Evolutionary conservation across 2,888 invertebrate genomes (phyloP), one percentile per base, ranked within the genome.

Genomic region (Megamerina dolium): DNA sequence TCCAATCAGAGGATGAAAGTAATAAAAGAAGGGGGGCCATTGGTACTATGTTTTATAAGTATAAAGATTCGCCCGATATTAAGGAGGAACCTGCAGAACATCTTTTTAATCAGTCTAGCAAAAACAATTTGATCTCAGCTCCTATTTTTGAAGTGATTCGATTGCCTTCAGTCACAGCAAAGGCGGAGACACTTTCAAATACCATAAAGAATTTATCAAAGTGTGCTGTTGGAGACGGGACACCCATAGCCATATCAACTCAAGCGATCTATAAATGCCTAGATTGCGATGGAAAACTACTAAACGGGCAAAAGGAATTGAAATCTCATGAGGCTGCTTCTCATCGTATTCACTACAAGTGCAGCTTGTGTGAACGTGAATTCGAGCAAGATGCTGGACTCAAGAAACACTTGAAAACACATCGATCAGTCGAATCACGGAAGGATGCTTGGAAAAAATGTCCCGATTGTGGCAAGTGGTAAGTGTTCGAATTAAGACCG

Each of bases 401-500:
- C 1, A 70, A 70, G 42, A 68, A 68, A 49, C 71, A 71, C 42
- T 47, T 61, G 3, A 70, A 68, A 45, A 63, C 65, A 13, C 70
- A 72, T 53, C 64, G 68, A 18, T 56, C 50, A 2, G 53, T 54
- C 19, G 67, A 64, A 43, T 56, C 61, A 1, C 61, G 68, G 5
- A 66, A 63, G 45, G 66, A 68, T 43, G 61, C 63, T n/a, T 66
- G 68, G 64, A 67, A 66, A 41, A 66, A 69, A 46, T 72, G 71
- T 44, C 67, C 68, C 1, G 69, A 70, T 38, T 72, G 71, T 46
- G 72, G 72, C 21, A 72, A 72, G 52, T 66, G 67, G 70, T 70
- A 58, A 59, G 64, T 37, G 5, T 21, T 27, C 20, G 1, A 21
- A 9, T 17, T 26, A 32, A 26, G 10, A 13, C 9, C 17, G 18